A percentile compares a stretch with the other conserved stretches of the same genome.
Evolutionary conservation across 2,888 invertebrate genomes (phyloP).

Genomic region (Caenorhabditis sp.): DNA sequence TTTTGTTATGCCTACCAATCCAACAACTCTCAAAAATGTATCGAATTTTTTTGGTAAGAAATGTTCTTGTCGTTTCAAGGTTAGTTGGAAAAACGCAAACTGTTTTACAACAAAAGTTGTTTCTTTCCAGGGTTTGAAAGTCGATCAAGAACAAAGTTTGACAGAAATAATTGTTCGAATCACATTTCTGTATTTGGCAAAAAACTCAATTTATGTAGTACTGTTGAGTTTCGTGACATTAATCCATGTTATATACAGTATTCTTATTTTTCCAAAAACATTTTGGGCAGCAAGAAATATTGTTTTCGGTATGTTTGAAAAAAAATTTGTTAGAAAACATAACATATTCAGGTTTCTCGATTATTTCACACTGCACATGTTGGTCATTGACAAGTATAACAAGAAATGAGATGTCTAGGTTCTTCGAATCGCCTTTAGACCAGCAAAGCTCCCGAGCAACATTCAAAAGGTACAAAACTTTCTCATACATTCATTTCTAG

Average conservation of each 20-base stretch:
- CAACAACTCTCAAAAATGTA: slow-evolving; percentile 6
- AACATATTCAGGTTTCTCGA: not conserved
- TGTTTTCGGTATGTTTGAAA: slow-evolving; percentile 13
- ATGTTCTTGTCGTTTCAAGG: not conserved
- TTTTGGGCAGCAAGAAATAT: slow-evolving; percentile 16
- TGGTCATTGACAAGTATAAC: slow-evolving; percentile 10
- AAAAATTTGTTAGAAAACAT: slow-evolving; percentile 14
- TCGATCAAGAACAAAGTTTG: slow-evolving; percentile 23
- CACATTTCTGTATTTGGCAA: slow-evolving; percentile 21
- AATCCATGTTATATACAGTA: slow-evolving; percentile 22
- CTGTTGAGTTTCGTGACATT: slow-evolving; percentile 9
- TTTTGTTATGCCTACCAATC: not conserved
- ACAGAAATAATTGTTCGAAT: slow-evolving; percentile 21
- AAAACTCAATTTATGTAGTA: slow-evolving; percentile 27
- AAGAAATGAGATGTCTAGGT: slow-evolving; percentile 20
- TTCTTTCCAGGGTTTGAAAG: slow-evolving; percentile 32
- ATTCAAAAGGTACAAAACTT: slow-evolving; percentile 14
- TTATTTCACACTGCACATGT: not conserved
- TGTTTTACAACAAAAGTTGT: not conserved
- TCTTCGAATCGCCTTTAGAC: slow-evolving; percentile 28
- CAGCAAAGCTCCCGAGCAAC: slow-evolving; percentile 16
- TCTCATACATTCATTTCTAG: not conserved
- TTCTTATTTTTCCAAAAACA: slow-evolving; percentile 32
- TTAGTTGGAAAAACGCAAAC: not conserved
- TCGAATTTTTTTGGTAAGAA: not conserved